phyloP scores from a whole-genome alignment of 2,888 invertebrate species.

The Eristalis tenax region DNA sequence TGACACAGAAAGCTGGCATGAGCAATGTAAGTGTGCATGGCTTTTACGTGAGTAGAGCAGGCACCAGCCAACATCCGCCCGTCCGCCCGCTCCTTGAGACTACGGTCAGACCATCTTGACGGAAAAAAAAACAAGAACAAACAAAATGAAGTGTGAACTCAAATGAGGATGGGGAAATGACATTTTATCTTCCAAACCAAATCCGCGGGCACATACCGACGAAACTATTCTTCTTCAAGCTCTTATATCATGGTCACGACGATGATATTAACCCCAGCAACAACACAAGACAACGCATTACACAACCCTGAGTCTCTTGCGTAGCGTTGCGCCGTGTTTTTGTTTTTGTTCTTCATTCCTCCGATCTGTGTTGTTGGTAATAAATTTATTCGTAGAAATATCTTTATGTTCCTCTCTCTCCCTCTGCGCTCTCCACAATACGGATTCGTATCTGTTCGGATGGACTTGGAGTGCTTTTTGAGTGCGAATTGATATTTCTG shows the following conservation, averaged over 20 bases:
- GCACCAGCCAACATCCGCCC: neutral
- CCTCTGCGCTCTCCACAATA: neutral
- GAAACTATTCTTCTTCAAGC: slow-evolving; percentile 20
- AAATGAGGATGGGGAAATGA: slow-evolving; percentile 43
- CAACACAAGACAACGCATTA: slow-evolving; percentile 32
- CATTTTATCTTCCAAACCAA: slow-evolving; percentile 57
- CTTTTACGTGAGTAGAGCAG: slow-evolving; percentile 17
- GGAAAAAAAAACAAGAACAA: slow-evolving; percentile 21
- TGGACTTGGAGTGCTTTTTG: slow-evolving; percentile 56
- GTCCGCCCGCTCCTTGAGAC: neutral
- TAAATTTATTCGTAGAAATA: slow-evolving; percentile 67
- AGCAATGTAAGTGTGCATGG: neutral
- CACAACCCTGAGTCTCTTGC: slow-evolving; percentile 40
- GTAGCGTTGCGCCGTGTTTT: neutral
- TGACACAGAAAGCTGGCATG: slow-evolving; percentile 36
- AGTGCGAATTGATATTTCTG: slow-evolving; percentile 55
- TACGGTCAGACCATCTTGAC: neutral
- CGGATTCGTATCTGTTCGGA: slow-evolving; percentile 26
- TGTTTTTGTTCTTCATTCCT: slow-evolving; percentile 11
- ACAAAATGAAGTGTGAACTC: slow-evolving; percentile 49
- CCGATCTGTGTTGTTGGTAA: slow-evolving; percentile 38
- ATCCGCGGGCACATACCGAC: slow-evolving; percentile 4
- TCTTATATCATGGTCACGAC: slow-evolving; percentile 32
- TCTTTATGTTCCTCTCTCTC: neutral
- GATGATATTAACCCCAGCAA: neutral